Conservation (phyloP, 1,140 invertebrate genomes). For the Drosophila arawakana region DNA sequence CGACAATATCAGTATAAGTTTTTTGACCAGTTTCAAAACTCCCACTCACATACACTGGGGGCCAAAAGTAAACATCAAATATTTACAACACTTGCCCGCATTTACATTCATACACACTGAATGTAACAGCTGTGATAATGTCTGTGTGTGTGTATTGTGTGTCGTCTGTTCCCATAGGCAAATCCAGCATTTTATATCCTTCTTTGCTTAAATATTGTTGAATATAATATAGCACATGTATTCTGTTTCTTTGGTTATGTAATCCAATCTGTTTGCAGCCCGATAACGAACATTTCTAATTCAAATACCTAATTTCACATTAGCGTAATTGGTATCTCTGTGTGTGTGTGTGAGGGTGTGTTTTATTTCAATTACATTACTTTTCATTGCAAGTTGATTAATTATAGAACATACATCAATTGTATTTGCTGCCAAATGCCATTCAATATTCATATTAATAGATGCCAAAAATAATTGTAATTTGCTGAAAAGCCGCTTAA, state of each 20-base stretch:
- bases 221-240: constrained; percentile 17
- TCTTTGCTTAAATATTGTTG: constrained; percentile 25
- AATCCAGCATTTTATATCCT: constrained; percentile 20
- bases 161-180: constrained; percentile 15
- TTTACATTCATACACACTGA: constrained; percentile 36
- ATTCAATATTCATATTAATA: constrained; percentile 37
- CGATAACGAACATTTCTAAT: constrained; percentile 7
- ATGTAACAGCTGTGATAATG: constrained; percentile 32
- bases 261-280: not conserved
- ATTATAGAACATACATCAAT: constrained; percentile 41
- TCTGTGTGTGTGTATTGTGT: not conserved
- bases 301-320: constrained; percentile 18
- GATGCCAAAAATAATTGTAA: constrained; percentile 21
- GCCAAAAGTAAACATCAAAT: constrained; percentile 42
- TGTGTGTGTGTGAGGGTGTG: not conserved
- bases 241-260: constrained; percentile 8
- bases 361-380: constrained; percentile 36
- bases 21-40: constrained; percentile 10
- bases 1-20: constrained; percentile 22
- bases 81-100: constrained; percentile 50
- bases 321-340: constrained; percentile 26
- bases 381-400: constrained; percentile 31
- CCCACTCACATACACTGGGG: constrained; percentile 6
- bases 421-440: not conserved
- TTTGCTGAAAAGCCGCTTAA: constrained; percentile 10